Conservation (phyloP, 2,888 invertebrate genomes). For the Bugula neritina region DNA sequence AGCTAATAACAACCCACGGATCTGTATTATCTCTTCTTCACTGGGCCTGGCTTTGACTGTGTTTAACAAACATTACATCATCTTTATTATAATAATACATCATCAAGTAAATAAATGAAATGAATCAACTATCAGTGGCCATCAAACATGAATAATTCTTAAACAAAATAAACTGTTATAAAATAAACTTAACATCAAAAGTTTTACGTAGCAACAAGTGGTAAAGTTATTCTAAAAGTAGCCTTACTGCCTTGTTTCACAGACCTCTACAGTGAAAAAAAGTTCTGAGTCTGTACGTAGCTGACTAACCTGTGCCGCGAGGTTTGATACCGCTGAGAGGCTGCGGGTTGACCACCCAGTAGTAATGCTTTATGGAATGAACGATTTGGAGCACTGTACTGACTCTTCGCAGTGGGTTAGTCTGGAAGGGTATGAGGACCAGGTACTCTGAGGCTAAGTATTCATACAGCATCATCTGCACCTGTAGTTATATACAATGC, state of each 20-base stretch:
- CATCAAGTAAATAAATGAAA: no score
- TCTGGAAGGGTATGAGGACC: conserved; percentile 93
- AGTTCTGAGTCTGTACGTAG: conserved; percentile 68
- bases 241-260: no score
- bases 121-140: no score
- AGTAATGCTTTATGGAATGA: conserved; percentile 97
- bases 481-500: conserved; percentile 45
- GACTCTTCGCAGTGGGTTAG: conserved; percentile 81
- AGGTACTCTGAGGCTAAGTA: conserved; percentile 98
- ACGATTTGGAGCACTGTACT: conserved; percentile 96
- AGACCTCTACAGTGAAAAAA: no score
- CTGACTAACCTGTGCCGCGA: conserved; percentile 55
- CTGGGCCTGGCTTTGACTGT: conserved; percentile 66
- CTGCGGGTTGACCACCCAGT: conserved; percentile 95
- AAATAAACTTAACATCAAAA: no score
- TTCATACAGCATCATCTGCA: conserved; percentile 83
- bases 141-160: no score
- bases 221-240: no score
- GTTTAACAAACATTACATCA: not conserved
- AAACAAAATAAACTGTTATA: no score
- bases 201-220: no score
- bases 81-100: no score
- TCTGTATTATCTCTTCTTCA: conserved; percentile 82
- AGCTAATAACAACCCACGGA: conserved; percentile 86
- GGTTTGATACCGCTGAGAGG: conserved; percentile 90